Evolutionary conservation across 2,888 invertebrate species (phyloP), one percentile per base, ranked within the genome.

Genomic region (Amiota communis): DNA sequence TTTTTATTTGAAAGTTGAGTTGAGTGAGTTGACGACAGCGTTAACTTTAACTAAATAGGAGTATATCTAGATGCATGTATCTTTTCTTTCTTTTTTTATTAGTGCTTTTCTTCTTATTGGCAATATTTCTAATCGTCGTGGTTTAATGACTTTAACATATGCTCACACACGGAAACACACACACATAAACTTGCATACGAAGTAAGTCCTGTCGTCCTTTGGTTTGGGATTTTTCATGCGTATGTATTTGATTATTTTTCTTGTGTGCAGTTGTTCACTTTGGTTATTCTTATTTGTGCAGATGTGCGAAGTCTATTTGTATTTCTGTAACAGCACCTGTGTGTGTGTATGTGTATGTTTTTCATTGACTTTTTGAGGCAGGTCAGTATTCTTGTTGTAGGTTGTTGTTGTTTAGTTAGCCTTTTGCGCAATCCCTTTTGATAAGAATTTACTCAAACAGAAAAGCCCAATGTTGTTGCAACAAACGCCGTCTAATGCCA

Each of bases 211-310:
- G 1, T 6, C 3, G 36, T 36, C 36, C 6, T 2, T 36, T 36
- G 36, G 6, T 36, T 36, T 36, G 36, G 36, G 36, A 36, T 36
- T 36, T 36, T 36, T 23, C 2, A 6, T 36, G 36, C 0, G 36
- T 36, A 1, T 36, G 36, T 6, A 36, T 36, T 36, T 36, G 36
- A 36, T 36, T 36, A 36, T 36, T 36, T 36, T 36, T 36, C 36
- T 6, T 36, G 36, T 36, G 2, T 36, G 36, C 36, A 36, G 36
- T 36, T 36, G 36, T 36, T 36, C 36, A 36, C 6, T 36, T 36
- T 36, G 36, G 3, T 36, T 63, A 46, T 23, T 46, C 13, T 67
- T 79, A 76, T 83, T 83, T 83, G 83, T 81, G 86, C 86, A 85
- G 82, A 83, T 85, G 82, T 72, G 36, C 36, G 36, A 82, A 77